These are phyloP conservation scores for Zelleria hepariella DNA, from an alignment of 2,888 invertebrate genomes.

Conservation along the genomic window DNA sequence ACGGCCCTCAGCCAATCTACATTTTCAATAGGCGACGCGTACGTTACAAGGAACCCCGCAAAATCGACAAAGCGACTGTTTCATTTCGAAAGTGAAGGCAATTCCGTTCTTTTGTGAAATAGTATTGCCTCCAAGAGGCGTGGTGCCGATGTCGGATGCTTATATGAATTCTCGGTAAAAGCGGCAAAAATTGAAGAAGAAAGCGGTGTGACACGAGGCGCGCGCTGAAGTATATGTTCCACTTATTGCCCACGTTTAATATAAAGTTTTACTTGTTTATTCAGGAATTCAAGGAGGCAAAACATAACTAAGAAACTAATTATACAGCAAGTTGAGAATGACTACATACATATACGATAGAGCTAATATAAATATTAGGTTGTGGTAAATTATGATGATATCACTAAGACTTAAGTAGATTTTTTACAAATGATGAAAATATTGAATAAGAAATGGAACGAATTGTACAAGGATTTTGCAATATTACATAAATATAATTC, in stretches of 20 bases:
- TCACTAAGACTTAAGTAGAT: no score
- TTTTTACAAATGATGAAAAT: no score
- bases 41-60: conserved; percentile 43
- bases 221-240: neutral
- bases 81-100: conserved; percentile 56
- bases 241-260: neutral
- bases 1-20: conserved; percentile 17
- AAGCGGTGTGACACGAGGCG: neutral
- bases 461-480: no score
- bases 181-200: conserved; percentile 17
- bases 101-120: conserved; percentile 56
- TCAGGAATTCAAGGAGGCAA: no score
- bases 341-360: no score
- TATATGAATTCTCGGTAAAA: conserved; percentile 6
- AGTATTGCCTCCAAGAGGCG: conserved; percentile 55
- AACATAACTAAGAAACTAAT: no score
- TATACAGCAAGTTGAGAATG: no score
- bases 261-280: no score
- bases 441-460: no score
- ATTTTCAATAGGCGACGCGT: conserved; percentile 49
- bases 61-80: conserved; percentile 58
- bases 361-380: no score
- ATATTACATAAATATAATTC: no score
- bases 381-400: no score
- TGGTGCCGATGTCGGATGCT: conserved; percentile 40